phyloP scores from a whole-genome alignment of 2,797 vertebrate species.

The Hirundo rustica region DNA sequence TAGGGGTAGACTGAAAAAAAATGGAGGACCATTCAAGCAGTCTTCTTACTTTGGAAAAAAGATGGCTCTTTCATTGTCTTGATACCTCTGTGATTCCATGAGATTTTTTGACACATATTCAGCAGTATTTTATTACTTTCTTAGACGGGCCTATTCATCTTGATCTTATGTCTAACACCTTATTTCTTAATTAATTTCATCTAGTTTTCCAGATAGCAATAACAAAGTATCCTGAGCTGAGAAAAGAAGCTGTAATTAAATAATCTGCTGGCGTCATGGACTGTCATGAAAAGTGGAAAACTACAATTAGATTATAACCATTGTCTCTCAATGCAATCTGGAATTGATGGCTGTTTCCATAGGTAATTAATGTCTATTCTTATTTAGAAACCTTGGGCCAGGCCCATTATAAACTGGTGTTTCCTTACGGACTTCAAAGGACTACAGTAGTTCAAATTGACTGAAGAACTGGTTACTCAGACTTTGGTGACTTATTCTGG shows the following conservation, averaged over 20 bases:
- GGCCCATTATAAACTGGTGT: neutral
- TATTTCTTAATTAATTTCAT: conserved; percentile 47
- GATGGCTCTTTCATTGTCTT: neutral
- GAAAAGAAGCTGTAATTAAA: conserved; percentile 37
- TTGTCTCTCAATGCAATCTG: conserved; percentile 15
- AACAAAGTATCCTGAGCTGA: neutral
- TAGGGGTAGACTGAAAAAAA: neutral
- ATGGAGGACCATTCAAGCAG: neutral
- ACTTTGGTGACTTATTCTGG: neutral
- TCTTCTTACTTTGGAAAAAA: neutral
- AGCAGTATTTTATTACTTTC: neutral
- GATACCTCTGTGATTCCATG: neutral
- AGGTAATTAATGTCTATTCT: neutral
- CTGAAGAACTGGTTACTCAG: neutral
- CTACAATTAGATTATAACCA: conserved; percentile 32
- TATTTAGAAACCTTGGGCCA: conserved; percentile 9
- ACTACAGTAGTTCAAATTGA: neutral
- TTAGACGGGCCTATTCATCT: neutral
- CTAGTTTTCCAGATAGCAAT: conserved; percentile 12
- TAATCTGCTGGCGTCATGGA: conserved; percentile 2
- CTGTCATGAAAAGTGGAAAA: conserved; percentile 22
- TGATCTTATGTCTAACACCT: conserved; percentile 5
- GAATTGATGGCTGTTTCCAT: conserved; percentile 23
- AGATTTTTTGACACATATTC: neutral
- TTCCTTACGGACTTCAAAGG: neutral